Evolutionary conservation across 2,113 vertebrate species (phyloP), one percentile per base, ranked within the genome.

Genomic region (Mastomys coucha): DNA sequence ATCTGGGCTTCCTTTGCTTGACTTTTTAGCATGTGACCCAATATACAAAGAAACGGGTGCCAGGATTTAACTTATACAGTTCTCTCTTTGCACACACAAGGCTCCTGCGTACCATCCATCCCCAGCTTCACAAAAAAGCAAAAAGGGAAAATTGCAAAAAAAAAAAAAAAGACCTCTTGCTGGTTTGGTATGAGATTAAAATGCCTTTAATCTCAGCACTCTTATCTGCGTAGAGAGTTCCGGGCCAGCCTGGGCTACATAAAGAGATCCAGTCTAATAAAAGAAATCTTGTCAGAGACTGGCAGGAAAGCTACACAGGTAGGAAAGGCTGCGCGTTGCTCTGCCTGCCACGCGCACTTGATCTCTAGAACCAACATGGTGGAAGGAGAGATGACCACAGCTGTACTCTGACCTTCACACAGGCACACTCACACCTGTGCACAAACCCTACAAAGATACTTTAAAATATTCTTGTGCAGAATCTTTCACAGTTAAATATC

Each of bases 401-500:
- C 1, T 42, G n/a, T 16, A 39, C 36, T 42, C 22, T 60, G 56
- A 84, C 58, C 81, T 85, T 42, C 26, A 19, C 56, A 63, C n/a
- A 42, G 36, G 20, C 4, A 20, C 16, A 17, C 36, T 39, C 80
- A 60, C 56, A 82, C 56, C n/a, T 42, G n/a, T 5, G 26, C 24
- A 60, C 36, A 65, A 39, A 65, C 60, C 31, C 24, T 49, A 86
- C 33, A 82, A 82, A 42, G 39, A 49, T 19, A 45, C 2, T 33
- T 65, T 65, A 28, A 77, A 67, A 33, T 39, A 67, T 14, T 39
- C 24, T 78, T 33, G 51, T 87, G 60, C 49, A 89, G 78, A 91
- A 63, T 95, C 36, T 96, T 51, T 85, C 45, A 91, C 77, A 96
- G 60, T 89, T 94, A 92, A 95, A 84, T 56, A 26, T 24, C 63